Percentiles rank a stretch among this genome's conserved stretches.
phyloP scores from a whole-genome alignment of 2,888 invertebrate genomes.

The Endomychus coccineus region DNA sequence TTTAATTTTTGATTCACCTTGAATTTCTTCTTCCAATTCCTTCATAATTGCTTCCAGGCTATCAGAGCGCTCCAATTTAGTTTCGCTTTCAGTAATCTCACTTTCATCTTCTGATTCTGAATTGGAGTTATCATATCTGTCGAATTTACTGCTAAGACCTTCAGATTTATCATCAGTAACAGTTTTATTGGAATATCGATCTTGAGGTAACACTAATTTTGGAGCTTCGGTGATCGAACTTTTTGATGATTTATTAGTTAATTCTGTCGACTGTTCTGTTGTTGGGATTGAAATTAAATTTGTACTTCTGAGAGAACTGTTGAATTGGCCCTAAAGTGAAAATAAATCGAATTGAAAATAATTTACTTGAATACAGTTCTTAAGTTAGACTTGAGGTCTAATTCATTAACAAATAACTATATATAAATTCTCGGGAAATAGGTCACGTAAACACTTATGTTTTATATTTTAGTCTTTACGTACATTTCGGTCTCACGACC shows the following conservation, averaged over 20 bases:
- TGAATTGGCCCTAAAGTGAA: slow-evolving; percentile 27
- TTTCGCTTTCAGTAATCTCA: slow-evolving; percentile 35
- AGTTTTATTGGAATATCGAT: slow-evolving; percentile 30
- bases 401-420: too few relatives aligned
- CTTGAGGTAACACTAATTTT: slow-evolving; percentile 36
- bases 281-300: slow-evolving; percentile 48
- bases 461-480: too few relatives aligned
- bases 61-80: slow-evolving; percentile 43
- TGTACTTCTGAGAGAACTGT: slow-evolving; percentile 37
- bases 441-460: too few relatives aligned
- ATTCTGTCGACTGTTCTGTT: slow-evolving; percentile 33
- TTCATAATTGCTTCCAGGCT: slow-evolving; percentile 49
- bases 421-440: too few relatives aligned
- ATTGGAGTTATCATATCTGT: slow-evolving; percentile 46
- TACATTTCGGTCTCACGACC: too few relatives aligned
- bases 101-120: slow-evolving; percentile 39
- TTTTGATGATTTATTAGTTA: slow-evolving; percentile 19
- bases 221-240: slow-evolving; percentile 17
- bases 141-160: slow-evolving; percentile 43
- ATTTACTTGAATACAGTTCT: too few relatives aligned
- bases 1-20: slow-evolving; percentile 26
- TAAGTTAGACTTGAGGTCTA: too few relatives aligned
- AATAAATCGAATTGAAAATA: neutral
- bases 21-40: slow-evolving; percentile 48
- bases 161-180: slow-evolving; percentile 16